A percentile compares a stretch with the other conserved stretches of the same genome.
phyloP scores from a whole-genome alignment of 2,113 vertebrate species.

The Mugil cephalus region DNA sequence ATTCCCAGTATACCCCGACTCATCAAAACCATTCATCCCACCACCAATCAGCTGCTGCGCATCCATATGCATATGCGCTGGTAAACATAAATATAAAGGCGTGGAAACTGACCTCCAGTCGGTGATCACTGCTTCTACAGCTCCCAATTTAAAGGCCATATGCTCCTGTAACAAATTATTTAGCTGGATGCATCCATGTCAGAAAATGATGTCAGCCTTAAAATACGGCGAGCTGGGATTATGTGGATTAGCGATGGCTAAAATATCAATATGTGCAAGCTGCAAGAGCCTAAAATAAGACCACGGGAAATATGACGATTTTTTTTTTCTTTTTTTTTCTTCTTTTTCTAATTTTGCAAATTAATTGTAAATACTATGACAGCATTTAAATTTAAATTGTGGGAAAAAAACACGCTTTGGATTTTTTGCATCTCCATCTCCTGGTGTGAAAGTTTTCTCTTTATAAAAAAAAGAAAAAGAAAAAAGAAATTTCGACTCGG shows the following conservation, averaged over 20 bases:
- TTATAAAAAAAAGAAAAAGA: too few relatives aligned
- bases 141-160: constrained; percentile 32
- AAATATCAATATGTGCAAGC: neutral
- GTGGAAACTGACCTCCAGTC: constrained; percentile 40
- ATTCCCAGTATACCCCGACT: constrained; percentile 79
- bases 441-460: neutral
- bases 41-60: constrained; percentile 75
- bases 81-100: constrained; percentile 36
- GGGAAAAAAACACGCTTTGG: too few relatives aligned
- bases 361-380: neutral
- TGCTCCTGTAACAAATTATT: constrained; percentile 42
- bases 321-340: neutral
- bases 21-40: constrained; percentile 72
- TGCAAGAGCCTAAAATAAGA: neutral
- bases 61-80: constrained; percentile 66
- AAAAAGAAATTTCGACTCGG: constrained; percentile 28
- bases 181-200: constrained; percentile 25
- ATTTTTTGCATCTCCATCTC: neutral
- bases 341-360: neutral
- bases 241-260: neutral
- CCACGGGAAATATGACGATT: neutral
- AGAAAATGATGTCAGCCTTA: constrained; percentile 17
- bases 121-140: constrained; percentile 14
- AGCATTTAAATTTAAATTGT: neutral
- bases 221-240: neutral